Evolutionary conservation across 2,888 invertebrate species (phyloP), one percentile per base, ranked within the genome.

Genomic region (Eristalis arbustorum): DNA sequence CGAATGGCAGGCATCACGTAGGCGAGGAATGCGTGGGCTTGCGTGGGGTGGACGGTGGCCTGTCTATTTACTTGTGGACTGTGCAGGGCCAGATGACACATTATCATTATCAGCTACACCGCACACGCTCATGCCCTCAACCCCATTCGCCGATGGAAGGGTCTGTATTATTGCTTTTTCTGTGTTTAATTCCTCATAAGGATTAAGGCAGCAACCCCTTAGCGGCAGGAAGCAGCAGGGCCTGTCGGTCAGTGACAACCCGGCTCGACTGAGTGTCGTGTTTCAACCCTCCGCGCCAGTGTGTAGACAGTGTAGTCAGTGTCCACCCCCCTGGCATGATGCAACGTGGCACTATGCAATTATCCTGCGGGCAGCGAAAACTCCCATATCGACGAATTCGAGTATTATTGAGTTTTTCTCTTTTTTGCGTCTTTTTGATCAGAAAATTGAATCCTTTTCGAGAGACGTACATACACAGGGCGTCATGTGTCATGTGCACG

Each of bases 401-500:
- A 79, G 40, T 64, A 59, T 59, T 78, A 72, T 72, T 61, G 66
- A 59, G 72, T 72, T 66, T 49, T 18, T 8, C n/a, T 42, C n/a
- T 57, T 22, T 8, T 28, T 14, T 59, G 22, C 31, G 31, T 31
- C 31, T 31, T 71, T 82, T 82, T 74, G 37, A 76, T 57, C 79
- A 72, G 25, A 84, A 80, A 84, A 84, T 73, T 79, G 80, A 83
- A 88, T 74, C 61, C 87, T 67, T 82, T 87, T 87, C 78, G 78
- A 25, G 25, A 25, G 25, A 75, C 74, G 68, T 71, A 75, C 71
- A 69, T 59, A 57, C 13, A 67, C 49, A 18, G 49, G 49, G 68
- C 72, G 31, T 83, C 71, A 79, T 87, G 82, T 87, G 87, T 87
- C 87, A 88, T 84, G 79, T 88, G 84, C 42, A 10, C 76, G 84